phyloP scores from a whole-genome alignment of 2,888 invertebrate genomes.

The Muschampia plurimacula region DNA sequence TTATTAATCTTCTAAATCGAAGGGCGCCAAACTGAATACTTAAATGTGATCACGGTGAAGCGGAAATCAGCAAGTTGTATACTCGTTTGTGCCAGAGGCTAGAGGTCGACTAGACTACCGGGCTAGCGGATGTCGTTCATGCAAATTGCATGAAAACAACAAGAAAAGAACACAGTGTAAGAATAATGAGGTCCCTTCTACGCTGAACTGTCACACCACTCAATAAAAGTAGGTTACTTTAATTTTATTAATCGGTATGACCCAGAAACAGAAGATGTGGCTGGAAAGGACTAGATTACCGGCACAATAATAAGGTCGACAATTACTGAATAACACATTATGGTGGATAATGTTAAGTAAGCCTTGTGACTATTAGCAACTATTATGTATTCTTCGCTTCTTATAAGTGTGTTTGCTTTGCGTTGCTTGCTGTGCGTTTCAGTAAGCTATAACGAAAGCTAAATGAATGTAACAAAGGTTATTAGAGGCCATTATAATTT shows the following conservation, averaged over 20 bases:
- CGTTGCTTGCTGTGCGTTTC: not conserved
- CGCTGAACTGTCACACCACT: constrained; percentile 72
- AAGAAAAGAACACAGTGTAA: constrained; percentile 33
- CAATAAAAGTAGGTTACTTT: constrained; percentile 82
- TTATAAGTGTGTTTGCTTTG: too few species aligned
- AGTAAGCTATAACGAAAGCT: not conserved
- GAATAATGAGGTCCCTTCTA: constrained; percentile 32
- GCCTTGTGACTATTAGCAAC: not conserved
- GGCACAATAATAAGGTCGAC: constrained; percentile 42
- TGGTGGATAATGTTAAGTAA: not conserved
- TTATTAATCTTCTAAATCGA: constrained; percentile 21
- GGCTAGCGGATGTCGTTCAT: constrained; percentile 22
- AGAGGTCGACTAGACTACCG: constrained; percentile 23
- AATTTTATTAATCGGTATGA: constrained; percentile 68
- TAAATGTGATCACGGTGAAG: constrained; percentile 30
- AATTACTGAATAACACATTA: constrained; percentile 35
- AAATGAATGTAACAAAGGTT: not conserved
- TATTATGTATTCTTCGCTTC: too few species aligned
- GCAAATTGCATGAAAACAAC: not conserved
- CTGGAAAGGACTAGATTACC: constrained; percentile 51
- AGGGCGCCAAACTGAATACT: constrained; percentile 13
- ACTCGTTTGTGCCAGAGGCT: constrained; percentile 14
- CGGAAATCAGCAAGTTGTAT: constrained; percentile 24
- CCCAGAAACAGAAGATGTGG: constrained; percentile 75
- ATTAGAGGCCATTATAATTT: too few species aligned